Percentiles rank a stretch among this genome's conserved stretches.
phyloP scores from a whole-genome alignment of 2,797 vertebrate species.

The Anguilla pacifica region DNA sequence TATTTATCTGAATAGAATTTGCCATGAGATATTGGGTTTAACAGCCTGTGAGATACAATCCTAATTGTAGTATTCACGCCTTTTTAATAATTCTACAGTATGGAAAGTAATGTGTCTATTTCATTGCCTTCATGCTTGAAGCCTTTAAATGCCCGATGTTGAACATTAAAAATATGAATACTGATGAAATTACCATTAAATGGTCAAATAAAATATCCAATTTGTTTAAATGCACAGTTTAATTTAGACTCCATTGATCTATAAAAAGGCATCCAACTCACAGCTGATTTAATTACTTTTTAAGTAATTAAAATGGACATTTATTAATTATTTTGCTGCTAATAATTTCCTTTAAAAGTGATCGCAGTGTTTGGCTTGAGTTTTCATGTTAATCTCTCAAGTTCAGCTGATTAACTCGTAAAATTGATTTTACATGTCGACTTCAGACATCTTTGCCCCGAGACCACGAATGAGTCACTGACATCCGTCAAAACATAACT shows the following conservation, averaged over 20 bases:
- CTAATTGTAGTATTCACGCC: background rate
- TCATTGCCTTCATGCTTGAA: background rate
- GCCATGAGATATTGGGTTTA: background rate
- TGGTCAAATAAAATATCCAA: background rate
- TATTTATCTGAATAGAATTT: background rate
- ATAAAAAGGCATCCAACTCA: background rate
- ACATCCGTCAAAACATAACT: background rate
- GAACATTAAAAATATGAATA: background rate
- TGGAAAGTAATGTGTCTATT: background rate
- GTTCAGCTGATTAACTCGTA: background rate
- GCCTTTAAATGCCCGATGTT: background rate
- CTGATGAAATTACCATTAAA: background rate
- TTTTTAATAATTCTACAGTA: background rate
- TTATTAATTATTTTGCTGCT: conserved; percentile 14
- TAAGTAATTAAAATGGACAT: conserved; percentile 3
- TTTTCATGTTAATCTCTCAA: conserved; percentile 3
- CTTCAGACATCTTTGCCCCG: background rate
- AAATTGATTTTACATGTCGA: conserved; percentile 1
- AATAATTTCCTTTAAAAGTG: background rate
- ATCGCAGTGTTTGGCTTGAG: background rate
- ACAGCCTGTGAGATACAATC: background rate
- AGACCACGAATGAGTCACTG: background rate
- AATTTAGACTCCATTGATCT: conserved; percentile 8
- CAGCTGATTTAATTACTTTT: background rate
- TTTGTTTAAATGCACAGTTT: background rate